These are phyloP conservation scores for Meriones psammophilus DNA, from an alignment of 2,797 vertebrate genomes.

Conservation along the genomic window DNA sequence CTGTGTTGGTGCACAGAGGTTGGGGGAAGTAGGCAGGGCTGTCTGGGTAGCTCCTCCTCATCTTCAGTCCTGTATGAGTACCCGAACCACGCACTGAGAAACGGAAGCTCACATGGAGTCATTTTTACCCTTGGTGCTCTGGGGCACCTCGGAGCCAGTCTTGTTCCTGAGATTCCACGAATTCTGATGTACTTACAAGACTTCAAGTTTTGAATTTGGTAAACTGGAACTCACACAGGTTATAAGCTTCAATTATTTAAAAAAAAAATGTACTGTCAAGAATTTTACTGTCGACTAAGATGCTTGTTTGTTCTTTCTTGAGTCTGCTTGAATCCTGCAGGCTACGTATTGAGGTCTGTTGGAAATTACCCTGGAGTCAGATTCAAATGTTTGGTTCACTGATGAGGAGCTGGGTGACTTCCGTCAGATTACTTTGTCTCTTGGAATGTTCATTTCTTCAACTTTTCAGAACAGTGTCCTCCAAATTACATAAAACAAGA, in stretches of 20 bases:
- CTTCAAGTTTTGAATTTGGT: background rate
- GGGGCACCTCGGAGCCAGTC: background rate
- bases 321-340: background rate
- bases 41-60: background rate
- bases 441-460: background rate
- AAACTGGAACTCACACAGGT: background rate
- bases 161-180: background rate
- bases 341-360: background rate
- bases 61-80: background rate
- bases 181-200: background rate
- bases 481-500: background rate
- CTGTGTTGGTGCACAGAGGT: background rate
- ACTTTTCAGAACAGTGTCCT: background rate
- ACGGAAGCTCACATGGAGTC: background rate
- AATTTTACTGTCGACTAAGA: background rate
- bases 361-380: background rate
- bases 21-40: background rate
- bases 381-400: background rate
- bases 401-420: background rate
- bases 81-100: background rate
- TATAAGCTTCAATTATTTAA: slow-evolving; percentile 30
- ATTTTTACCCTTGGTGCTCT: background rate
- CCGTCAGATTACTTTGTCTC: background rate
- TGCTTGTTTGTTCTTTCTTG: background rate
- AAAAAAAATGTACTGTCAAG: background rate